Percentiles rank a stretch among this genome's conserved stretches.
Evolutionary conservation across 2,797 vertebrate genomes (phyloP).

Genomic region (Coreius guichenoti): DNA sequence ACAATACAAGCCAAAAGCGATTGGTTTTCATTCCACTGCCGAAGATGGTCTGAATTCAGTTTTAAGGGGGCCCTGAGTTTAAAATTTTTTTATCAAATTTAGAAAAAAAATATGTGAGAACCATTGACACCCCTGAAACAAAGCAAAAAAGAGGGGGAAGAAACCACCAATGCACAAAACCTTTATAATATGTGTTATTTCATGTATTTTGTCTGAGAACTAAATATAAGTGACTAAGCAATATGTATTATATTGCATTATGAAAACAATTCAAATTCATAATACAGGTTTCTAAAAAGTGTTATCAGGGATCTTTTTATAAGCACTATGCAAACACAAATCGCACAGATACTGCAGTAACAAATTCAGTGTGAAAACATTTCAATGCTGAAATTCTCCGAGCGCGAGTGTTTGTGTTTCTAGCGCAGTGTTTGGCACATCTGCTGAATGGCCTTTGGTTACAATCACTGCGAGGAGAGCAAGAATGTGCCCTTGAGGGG

Average conservation of each 20-base stretch:
- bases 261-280: neutral
- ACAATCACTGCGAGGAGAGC: neutral
- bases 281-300: neutral
- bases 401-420: neutral
- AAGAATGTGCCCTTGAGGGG: conserved; percentile 8
- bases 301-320: neutral
- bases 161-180: neutral
- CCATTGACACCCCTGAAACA: too few species aligned
- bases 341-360: neutral
- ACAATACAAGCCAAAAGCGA: too few species aligned
- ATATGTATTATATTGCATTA: neutral
- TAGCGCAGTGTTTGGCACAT: neutral
- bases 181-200: too few species aligned
- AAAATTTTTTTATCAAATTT: too few species aligned
- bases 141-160: too few species aligned
- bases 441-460: neutral
- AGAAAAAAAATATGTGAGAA: too few species aligned
- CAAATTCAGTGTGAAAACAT: conserved; percentile 23
- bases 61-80: too few species aligned
- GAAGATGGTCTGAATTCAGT: too few species aligned
- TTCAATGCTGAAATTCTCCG: neutral
- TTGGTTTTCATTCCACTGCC: too few species aligned
- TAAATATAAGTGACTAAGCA: neutral
- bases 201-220: neutral
- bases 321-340: neutral